Conservation (phyloP, 2,797 vertebrate species). For the Coluber constrictor region DNA sequence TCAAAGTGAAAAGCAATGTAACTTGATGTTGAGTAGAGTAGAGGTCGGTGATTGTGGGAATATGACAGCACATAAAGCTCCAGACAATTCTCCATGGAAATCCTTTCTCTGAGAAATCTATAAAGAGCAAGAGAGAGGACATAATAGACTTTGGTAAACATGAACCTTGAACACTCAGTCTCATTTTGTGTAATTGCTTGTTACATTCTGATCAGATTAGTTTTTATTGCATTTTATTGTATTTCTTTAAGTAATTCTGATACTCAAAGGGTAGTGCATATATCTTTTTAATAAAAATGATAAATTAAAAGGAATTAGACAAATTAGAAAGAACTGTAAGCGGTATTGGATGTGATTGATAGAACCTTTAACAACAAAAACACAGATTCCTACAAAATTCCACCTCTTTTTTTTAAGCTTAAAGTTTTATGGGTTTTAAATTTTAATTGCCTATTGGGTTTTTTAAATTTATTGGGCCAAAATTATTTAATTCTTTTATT, state of each 20-base stretch:
- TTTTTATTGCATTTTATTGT: not conserved
- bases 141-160: constrained; percentile 59
- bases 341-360: not conserved
- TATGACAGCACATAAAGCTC: constrained; percentile 66
- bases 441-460: no score
- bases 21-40: not conserved
- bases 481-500: no score
- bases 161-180: not conserved
- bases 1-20: constrained; percentile 2
- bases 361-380: not conserved
- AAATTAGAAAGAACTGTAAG: not conserved
- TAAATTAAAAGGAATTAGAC: not conserved
- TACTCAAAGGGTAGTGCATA: not conserved
- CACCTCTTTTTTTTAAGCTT: no score
- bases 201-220: not conserved
- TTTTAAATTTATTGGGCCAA: no score
- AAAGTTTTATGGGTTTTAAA: no score
- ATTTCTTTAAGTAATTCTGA: not conserved
- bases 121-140: constrained; percentile 48
- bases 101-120: constrained; percentile 1
- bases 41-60: constrained; percentile 16
- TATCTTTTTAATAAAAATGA: not conserved
- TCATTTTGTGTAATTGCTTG: not conserved
- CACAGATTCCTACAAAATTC: not conserved
- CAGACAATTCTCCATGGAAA: constrained; percentile 68